Base-by-base conservation (phyloP, 1,140 invertebrate species). In the Arctopsyche grandis region DNA sequence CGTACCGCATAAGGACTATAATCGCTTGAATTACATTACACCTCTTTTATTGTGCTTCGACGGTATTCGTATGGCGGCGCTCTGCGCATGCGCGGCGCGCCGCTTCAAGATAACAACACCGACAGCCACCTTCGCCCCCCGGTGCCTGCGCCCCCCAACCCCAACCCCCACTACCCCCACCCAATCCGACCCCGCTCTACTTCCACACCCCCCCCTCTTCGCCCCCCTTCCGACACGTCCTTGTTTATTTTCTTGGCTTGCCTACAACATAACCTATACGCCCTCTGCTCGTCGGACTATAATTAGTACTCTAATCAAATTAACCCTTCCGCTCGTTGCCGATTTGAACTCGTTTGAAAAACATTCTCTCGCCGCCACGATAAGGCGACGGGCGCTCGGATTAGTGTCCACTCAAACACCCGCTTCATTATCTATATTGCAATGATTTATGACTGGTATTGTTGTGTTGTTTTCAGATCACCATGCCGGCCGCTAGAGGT, bases 401-500 rank as follows among this genome's bases (percentile, higher is more conserved):
- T n/a, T n/a, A n/a, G n/a, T n/a, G n/a, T n/a, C n/a, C n/a, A n/a
- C n/a, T n/a, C n/a, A n/a, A n/a, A n/a, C n/a, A n/a, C n/a, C n/a
- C n/a, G n/a, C n/a, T n/a, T n/a, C n/a, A n/a, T n/a, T n/a, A n/a
- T n/a, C n/a, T n/a, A n/a, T n/a, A n/a, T n/a, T n/a, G n/a, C n/a
- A n/a, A n/a, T n/a, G n/a, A n/a, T n/a, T n/a, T n/a, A n/a, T n/a
- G n/a, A n/a, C n/a, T n/a, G n/a, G n/a, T n/a, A n/a, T n/a, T n/a
- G n/a, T n/a, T 38, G 29, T 38, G 29, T 38, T 38, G 29, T 38
- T 38, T 38, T 52, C 16, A 14, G 16, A 71, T 29, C 44, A 56
- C 16, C 21, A 82, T 82, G 81, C 81, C 81, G 52, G 81, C 81
- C 21, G 81, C 81, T 9, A 70, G 81, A 78, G 81, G 81, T 75